Conservation (phyloP, 2,113 vertebrate genomes). For the Ophthalmolycus amberensis region DNA sequence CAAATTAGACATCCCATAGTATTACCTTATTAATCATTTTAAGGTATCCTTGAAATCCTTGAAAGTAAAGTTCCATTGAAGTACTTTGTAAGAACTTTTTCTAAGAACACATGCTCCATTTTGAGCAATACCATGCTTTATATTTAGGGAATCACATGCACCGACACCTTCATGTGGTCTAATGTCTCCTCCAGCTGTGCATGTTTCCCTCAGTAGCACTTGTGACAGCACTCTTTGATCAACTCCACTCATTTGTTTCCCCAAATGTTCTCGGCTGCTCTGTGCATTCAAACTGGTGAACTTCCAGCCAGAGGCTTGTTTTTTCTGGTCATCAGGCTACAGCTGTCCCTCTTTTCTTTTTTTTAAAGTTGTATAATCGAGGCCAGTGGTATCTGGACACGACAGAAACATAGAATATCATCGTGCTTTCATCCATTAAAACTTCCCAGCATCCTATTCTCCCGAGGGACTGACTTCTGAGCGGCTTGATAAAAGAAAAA, state of each 20-base stretch:
- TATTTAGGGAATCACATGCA: not conserved
- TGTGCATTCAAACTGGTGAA: slow-evolving; percentile 20
- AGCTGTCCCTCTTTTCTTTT: slow-evolving; percentile 25
- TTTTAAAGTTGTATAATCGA: slow-evolving; percentile 22
- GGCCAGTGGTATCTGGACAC: slow-evolving; percentile 40
- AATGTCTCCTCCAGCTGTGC: not conserved
- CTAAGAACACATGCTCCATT: not conserved
- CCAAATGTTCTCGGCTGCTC: slow-evolving; percentile 10
- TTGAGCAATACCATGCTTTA: not conserved
- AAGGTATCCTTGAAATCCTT: not conserved
- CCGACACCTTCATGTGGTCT: not conserved
- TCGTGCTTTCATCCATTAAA: slow-evolving; percentile 59
- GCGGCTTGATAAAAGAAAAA: slow-evolving; percentile 52
- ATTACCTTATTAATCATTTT: not conserved
- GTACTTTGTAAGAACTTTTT: not conserved
- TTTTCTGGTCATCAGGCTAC: slow-evolving; percentile 40
- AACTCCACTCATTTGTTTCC: slow-evolving; percentile 16
- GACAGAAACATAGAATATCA: slow-evolving; percentile 44
- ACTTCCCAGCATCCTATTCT: slow-evolving; percentile 60
- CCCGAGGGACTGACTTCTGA: slow-evolving; percentile 53
- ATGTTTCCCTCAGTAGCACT: not conserved
- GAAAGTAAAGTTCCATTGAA: not conserved
- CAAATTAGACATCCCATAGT: not conserved
- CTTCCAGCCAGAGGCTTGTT: slow-evolving; percentile 7
- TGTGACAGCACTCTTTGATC: not conserved